Conservation (phyloP, 2,888 invertebrate species). For the Blastobasis lacticolella region DNA sequence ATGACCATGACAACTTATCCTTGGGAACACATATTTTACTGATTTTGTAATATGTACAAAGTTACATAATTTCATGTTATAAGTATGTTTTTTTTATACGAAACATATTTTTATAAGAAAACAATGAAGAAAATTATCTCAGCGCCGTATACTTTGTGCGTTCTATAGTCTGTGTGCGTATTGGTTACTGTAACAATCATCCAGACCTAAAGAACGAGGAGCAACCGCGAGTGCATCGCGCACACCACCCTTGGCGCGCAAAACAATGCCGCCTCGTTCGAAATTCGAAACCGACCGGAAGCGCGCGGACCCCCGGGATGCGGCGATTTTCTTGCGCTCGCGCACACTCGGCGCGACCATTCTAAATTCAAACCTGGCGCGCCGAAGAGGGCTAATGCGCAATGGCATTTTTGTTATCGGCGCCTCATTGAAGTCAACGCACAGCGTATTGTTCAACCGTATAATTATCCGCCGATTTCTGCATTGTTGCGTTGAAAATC, state of each 20-base stretch:
- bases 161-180: no score
- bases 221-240: background rate
- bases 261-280: slow-evolving; percentile 49
- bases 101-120: no score
- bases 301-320: slow-evolving; percentile 63
- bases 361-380: slow-evolving; percentile 29
- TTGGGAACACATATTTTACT: no score
- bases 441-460: slow-evolving; percentile 59
- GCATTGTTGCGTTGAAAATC: slow-evolving; percentile 63
- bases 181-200: no score
- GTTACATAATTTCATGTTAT: no score
- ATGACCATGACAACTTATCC: no score
- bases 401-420: slow-evolving; percentile 51
- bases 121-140: no score
- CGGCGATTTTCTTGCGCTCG: slow-evolving; percentile 65
- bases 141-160: no score
- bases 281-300: slow-evolving; percentile 68
- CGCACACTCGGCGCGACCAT: slow-evolving; percentile 20
- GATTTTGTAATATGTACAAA: no score
- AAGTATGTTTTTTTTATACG: no score
- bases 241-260: slow-evolving; percentile 46
- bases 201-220: no score
- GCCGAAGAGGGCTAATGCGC: slow-evolving; percentile 54
- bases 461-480: slow-evolving; percentile 63
- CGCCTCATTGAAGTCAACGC: slow-evolving; percentile 61